A percentile compares a stretch with the other conserved stretches of the same genome.
Evolutionary conservation across 1,140 invertebrate genomes (phyloP).

Genomic region (Neotoxoptera formosana): DNA sequence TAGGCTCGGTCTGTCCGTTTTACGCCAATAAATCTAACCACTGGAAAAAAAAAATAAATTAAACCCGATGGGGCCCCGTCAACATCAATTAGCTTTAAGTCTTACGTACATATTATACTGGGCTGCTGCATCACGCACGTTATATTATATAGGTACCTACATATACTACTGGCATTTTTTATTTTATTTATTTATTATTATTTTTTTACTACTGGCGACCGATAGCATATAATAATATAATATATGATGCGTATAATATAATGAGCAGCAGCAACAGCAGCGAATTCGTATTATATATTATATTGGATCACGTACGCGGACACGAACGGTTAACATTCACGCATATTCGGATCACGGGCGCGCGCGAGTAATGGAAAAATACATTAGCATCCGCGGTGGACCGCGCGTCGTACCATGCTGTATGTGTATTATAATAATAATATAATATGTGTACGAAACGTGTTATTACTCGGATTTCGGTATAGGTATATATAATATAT

Average conservation of each 20-base stretch:
- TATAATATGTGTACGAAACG: slow-evolving; percentile 24
- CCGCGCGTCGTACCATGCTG: not conserved
- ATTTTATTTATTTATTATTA: not conserved
- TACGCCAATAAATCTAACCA: slow-evolving; percentile 32
- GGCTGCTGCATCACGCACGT: not conserved
- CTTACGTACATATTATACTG: not conserved
- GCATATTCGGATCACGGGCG: not conserved
- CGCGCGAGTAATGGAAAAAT: slow-evolving; percentile 28
- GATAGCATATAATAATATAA: not conserved
- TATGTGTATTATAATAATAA: not conserved
- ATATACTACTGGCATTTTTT: not conserved
- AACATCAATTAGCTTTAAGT: slow-evolving; percentile 29
- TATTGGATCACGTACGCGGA: slow-evolving; percentile 49
- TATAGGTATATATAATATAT: not conserved
- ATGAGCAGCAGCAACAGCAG: slow-evolving; percentile 14
- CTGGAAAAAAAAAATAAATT: not conserved
- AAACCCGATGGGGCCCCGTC: slow-evolving; percentile 9
- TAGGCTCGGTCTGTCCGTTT: not conserved
- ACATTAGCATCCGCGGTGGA: slow-evolving; percentile 26
- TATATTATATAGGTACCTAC: not conserved
- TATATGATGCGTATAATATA: slow-evolving; percentile 1
- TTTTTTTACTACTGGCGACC: not conserved
- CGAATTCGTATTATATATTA: slow-evolving; percentile 19
- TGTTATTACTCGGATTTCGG: slow-evolving; percentile 55
- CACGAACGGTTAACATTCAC: slow-evolving; percentile 23